phyloP scores from a whole-genome alignment of 1,140 invertebrate species.

The Laodelphax striatellus region DNA sequence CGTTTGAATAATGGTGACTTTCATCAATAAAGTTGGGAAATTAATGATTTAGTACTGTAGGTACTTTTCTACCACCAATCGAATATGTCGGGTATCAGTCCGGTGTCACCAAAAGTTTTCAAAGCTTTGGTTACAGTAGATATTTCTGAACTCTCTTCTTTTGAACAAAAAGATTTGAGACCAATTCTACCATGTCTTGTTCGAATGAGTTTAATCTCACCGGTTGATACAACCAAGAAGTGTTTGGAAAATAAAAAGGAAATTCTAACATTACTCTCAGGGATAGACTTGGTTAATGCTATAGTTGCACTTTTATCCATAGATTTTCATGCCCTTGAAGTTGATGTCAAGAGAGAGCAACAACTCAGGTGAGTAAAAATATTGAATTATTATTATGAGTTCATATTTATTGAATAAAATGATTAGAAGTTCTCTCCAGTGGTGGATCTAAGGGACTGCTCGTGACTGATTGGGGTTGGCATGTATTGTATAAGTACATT shows the following conservation, averaged over 20 bases:
- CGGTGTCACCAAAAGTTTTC: constrained; percentile 52
- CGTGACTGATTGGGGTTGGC: no score
- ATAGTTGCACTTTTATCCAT: constrained; percentile 87
- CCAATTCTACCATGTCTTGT: constrained; percentile 86
- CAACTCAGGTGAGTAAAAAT: constrained; percentile 72
- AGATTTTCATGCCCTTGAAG: constrained; percentile 86
- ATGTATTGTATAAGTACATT: no score
- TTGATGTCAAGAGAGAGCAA: constrained; percentile 86
- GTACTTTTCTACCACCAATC: no score
- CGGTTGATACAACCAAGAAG: constrained; percentile 69
- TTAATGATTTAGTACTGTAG: no score
- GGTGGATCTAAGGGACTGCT: no score
- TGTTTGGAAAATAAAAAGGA: constrained; percentile 76
- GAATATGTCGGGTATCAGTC: not conserved
- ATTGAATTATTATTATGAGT: no score
- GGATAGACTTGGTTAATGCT: constrained; percentile 87
- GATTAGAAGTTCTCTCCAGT: no score
- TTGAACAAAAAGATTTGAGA: constrained; percentile 60
- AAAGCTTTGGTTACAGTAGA: constrained; percentile 67
- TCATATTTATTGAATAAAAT: no score
- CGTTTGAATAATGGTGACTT: no score
- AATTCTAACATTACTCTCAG: constrained; percentile 76
- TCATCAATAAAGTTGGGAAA: no score
- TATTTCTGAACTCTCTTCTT: constrained; percentile 54
- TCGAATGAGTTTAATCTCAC: constrained; percentile 82